Evolutionary conservation across 2,888 invertebrate genomes (phyloP), one percentile per base, ranked within the genome.

Genomic region (Thymelicus sylvestris): DNA sequence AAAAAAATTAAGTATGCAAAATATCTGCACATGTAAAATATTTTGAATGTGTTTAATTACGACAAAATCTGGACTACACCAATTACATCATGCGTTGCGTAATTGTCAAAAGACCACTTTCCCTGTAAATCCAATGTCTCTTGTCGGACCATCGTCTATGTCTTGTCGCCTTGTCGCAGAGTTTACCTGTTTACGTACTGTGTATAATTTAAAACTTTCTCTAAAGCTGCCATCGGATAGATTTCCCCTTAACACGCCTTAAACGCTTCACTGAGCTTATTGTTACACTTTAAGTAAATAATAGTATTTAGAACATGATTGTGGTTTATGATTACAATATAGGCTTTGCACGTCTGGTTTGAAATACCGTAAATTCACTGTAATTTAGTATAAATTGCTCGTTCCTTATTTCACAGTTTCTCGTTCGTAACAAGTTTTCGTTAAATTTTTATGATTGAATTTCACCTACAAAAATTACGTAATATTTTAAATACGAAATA

Each of bases 141-240:
- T 72, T 60, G 80, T 81, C 80, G 79, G 78, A 80, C 73, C 73
- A 73, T 66, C 81, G 77, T 76, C 79, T 74, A 72, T 77, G 75
- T 77, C 60, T 31, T 31, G 31, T 31, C 74, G 76, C 77, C 80
- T 83, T 84, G 87, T 86, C 84, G 75, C 82, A 81, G 83, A 24
- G 66, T 84, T 86, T 88, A 86, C 90, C 82, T 88, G 88, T 91
- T 91, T 86, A 88, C 86, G 81, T 84, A 83, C 86, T 82, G 83
- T 83, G 87, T 91, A 90, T 90, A 92, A 92, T 93, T 92, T 92
- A 84, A 87, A 89, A 93, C 93, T 93, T 93, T 93, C 92, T 88
- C 91, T 82, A 81, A 83, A 84, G 78, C 79, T 79, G 80, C 80
- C 78, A 80, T 81, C 79, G 82, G 80, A 81, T 81, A 83, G 86